Conservation (phyloP, 2,888 invertebrate species). For the Phaonia tiefii region DNA sequence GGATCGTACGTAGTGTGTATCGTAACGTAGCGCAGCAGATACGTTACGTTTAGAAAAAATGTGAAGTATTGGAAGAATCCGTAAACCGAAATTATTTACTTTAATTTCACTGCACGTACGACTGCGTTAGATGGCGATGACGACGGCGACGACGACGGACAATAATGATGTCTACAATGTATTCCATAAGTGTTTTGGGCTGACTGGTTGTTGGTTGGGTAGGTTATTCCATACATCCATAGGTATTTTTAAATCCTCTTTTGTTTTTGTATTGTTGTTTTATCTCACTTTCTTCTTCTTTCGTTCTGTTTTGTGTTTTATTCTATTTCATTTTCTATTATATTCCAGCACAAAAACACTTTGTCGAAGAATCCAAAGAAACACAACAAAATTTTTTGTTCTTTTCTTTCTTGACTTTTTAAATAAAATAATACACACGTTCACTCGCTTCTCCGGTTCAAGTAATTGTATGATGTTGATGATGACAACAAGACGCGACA, state of each 20-base stretch:
- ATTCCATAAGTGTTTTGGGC: conserved; percentile 27
- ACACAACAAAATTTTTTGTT: no score
- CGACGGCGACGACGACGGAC: neutral
- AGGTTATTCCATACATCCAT: no score
- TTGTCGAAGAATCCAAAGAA: no score
- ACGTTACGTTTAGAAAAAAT: neutral
- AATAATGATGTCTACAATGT: conserved; percentile 10
- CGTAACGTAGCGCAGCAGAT: neutral
- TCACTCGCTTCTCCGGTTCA: conserved; percentile 23
- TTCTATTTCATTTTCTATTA: neutral
- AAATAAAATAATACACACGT: conserved; percentile 3
- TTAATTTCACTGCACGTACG: conserved; percentile 52
- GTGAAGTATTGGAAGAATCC: conserved; percentile 1
- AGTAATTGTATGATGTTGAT: conserved; percentile 1
- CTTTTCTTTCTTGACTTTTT: neutral
- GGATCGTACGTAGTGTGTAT: no score
- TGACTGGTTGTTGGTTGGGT: neutral
- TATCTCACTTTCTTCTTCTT: conserved; percentile 4
- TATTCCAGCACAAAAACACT: neutral
- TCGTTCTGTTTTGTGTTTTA: conserved; percentile 28
- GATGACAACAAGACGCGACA: conserved; percentile 9
- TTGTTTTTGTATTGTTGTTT: conserved; percentile 6
- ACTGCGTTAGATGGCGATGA: neutral
- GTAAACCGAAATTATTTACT: conserved; percentile 22
- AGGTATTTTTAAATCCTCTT: neutral